phyloP scores from a whole-genome alignment of 2,797 vertebrate genomes.

The Nannoperca obscura region DNA sequence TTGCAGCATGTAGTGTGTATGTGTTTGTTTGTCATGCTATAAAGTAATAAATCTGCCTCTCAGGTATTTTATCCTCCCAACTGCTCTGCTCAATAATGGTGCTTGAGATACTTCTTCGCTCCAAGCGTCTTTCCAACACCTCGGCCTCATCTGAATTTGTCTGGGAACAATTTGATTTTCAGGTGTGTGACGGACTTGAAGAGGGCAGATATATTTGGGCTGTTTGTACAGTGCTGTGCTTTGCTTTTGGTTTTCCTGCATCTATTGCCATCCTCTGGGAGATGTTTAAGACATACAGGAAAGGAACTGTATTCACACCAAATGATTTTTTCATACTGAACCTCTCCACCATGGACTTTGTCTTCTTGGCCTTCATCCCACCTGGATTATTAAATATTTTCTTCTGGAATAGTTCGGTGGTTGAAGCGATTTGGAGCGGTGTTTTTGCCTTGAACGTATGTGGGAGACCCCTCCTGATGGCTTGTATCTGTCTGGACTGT shows the following conservation, averaged over 20 bases:
- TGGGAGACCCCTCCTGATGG: conserved; percentile 79
- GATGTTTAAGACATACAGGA: conserved; percentile 46
- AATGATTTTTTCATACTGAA: conserved; percentile 70
- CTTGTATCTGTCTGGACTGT: conserved; percentile 76
- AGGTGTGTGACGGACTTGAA: accelerated
- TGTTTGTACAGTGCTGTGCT: background rate
- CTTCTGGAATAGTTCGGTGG: accelerated
- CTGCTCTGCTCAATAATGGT: conserved; percentile 15
- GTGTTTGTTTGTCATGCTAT: background rate
- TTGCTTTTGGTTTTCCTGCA: conserved; percentile 66
- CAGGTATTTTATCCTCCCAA: conserved; percentile 16
- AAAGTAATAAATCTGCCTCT: background rate
- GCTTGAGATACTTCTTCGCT: background rate
- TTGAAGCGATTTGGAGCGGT: background rate
- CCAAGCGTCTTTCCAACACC: conserved; percentile 3
- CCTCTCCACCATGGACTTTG: conserved; percentile 64
- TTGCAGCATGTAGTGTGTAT: background rate
- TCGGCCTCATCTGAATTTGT: background rate
- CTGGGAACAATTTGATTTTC: background rate
- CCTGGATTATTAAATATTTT: conserved; percentile 42
- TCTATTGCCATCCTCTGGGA: conserved; percentile 61
- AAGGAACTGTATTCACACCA: conserved; percentile 38
- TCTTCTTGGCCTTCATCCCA: conserved; percentile 60
- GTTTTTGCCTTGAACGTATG: conserved; percentile 30
- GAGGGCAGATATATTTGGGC: background rate